Base-by-base conservation (phyloP, 2,113 vertebrate species). In the Aplodontia rufa region DNA sequence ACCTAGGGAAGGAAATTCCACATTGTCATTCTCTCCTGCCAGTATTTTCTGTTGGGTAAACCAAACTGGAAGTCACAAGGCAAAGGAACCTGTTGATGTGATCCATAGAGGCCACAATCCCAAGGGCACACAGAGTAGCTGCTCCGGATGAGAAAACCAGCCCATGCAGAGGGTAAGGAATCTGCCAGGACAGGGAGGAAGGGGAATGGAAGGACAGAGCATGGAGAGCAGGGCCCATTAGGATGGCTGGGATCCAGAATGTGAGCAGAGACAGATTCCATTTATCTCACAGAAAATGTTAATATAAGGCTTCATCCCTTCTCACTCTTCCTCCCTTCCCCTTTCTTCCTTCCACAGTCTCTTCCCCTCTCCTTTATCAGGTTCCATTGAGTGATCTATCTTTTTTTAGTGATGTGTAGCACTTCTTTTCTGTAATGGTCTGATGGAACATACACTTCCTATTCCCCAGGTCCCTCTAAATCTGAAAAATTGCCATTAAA, bases 251-350 rank as follows among this genome's bases (percentile, higher is more conserved):
- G 42, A n/a, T n/a, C 69, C 14, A 60, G n/a, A 72, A 17, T 6
- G 1, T 19, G 0, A 58, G 62, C n/a, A 42, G 55, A 58, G 19
- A 30, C 22, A 72, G 37, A 8, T 32, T 62, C 0, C 0, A 2
- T 69, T 87, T 32, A 51, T 64, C 17, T 80, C 30, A 1, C 47
- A n/a, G 26, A 40, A 74, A 58, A 68, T 37, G 55, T 71, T 30
- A 42, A 3, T 35, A 19, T 40, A 16, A 9, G 26, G 8, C 14
- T 37, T 35, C 24, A 40, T 26, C 42, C 60, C 79, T 37, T 45
- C 17, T 84, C 13, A n/a, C 28, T 83, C 60, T 40, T 14, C 53
- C 35, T n/a, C 26, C 3, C 26, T 83, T 37, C 49, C 9, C 60
- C 4, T 11, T 20, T 8, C 13, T 14, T 60, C 24, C 5, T 8